Evolutionary conservation across 2,888 invertebrate genomes (phyloP), one percentile per base, ranked within the genome.

Genomic region (Apamea crenata): DNA sequence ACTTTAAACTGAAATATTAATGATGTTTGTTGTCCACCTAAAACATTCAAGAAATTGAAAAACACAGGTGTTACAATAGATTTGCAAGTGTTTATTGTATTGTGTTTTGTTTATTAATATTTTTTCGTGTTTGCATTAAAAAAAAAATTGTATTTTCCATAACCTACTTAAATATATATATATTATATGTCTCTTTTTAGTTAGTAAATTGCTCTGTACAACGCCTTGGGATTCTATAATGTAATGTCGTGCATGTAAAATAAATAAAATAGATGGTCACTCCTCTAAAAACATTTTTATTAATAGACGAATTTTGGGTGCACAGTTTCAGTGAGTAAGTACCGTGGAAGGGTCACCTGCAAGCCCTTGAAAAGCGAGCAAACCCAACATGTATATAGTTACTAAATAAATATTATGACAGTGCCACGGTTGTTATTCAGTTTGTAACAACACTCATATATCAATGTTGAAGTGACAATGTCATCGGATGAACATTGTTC

Each of bases 401-500:
- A 66, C 56, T 18, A 53, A 50, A 65, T 29, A 40, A 77, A 83
- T 65, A 40, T 32, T 18, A 53, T 7, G 14, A 12, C 59, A 61
- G 25, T 63, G 10, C 25, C 8, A 50, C 50, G 66, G 61, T 16
- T 50, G 63, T 66, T 68, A 79, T 74, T 76, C 65, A 70, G 14
- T 83, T 69, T 53, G 53, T 56, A 29, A 72, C 53, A 66, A 81
- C 36, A 63, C 47, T 73, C 65, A 29, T 72, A 32, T 21, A 84
- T 72, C 63, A 86, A 18, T 61, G 67, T 74, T 77, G 71, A 68
- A 68, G 14, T 61, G 78, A 74, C 53, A 77, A 67, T 77, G 77
- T 82, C 83, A 74, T 59, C 71, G 74, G 10, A 82, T 61, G 36
- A 40, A 63, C 40, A 70, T 68, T 86, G 74, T 81, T 72, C 32